Evolutionary conservation across 2,888 invertebrate species (phyloP), one percentile per base, ranked within the genome.

Genomic region (Luffia ferchaultella): DNA sequence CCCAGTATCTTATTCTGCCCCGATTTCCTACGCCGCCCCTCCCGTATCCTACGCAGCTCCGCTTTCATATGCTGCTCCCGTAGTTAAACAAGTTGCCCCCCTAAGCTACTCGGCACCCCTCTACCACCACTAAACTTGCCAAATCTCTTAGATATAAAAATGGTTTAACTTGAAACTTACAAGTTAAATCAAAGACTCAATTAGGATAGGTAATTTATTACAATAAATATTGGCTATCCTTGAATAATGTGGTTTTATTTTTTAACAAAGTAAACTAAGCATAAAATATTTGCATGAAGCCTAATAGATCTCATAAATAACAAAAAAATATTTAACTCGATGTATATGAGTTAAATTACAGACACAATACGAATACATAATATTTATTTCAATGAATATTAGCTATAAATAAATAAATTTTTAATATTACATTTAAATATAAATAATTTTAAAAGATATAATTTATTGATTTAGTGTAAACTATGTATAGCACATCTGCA

Each of bases 111-210:
- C 46, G n/a, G 46, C 46, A 5, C 46, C 46, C 20, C 20, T 46
- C 20, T 77, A 77, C 67, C 73, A 77, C 67, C 78, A 80, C 62
- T 78, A 66, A 73, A 59, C 53, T 66, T 64, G 60, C 73, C 72
- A 77, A 76, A 75, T 58, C 54, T 53, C 66, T 68, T n/a, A n/a
- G n/a, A n/a, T n/a, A n/a, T n/a, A n/a, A n/a, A n/a, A n/a, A n/a
- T n/a, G n/a, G n/a, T n/a, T n/a, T n/a, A n/a, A n/a, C n/a, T n/a
- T n/a, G 60, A 53, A 64, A 59, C 59, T 57, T 57, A 53, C 17
- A 19, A 50, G 30, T 50, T 45, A 45, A 30, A 40, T 20, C 16
- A 20, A 45, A 18, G 20, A 30, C 46, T 20, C 16, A 46, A 30
- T 57, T 62, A 62, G 54, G 57, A 60, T 68, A 65, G 63, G 62